Conservation (phyloP, 2,888 invertebrate genomes). For the Byasa hedistus region DNA sequence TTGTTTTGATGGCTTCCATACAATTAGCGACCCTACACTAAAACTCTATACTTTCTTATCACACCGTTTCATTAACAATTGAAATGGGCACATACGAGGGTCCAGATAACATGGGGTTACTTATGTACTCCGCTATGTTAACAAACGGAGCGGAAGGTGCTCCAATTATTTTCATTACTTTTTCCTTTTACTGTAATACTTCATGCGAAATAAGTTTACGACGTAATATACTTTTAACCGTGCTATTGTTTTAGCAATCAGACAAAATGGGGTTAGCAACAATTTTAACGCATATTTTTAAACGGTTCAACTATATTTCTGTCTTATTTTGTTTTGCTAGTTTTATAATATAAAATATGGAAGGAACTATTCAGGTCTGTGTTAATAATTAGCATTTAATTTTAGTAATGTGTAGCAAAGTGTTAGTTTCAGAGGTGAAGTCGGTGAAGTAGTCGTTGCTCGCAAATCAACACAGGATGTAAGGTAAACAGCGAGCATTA, state of each 20-base stretch:
- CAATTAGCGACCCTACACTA: slow-evolving; percentile 32
- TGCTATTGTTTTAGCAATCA: too few relatives aligned
- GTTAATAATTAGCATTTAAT: background rate
- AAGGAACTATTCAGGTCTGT: too few relatives aligned
- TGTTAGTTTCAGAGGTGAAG: background rate
- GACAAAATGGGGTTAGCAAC: too few relatives aligned
- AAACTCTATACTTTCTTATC: slow-evolving; percentile 34
- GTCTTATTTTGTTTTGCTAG: too few relatives aligned
- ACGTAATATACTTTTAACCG: too few relatives aligned
- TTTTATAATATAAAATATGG: too few relatives aligned
- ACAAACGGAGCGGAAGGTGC: background rate
- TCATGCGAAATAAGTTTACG: too few relatives aligned
- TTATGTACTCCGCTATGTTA: slow-evolving; percentile 1
- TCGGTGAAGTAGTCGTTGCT: background rate
- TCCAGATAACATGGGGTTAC: slow-evolving; percentile 11
- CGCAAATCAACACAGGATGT: slow-evolving; percentile 11
- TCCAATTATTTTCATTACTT: background rate
- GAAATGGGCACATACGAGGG: slow-evolving; percentile 43
- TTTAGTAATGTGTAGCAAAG: background rate
- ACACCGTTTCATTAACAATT: slow-evolving; percentile 51
- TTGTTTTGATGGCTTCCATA: slow-evolving; percentile 28
- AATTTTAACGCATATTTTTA: too few relatives aligned
- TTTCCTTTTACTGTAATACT: too few relatives aligned
- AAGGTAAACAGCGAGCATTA: slow-evolving; percentile 21
- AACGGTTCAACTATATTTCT: too few relatives aligned